Conservation (phyloP, 2,113 vertebrate genomes). For the Orcinus orca region DNA sequence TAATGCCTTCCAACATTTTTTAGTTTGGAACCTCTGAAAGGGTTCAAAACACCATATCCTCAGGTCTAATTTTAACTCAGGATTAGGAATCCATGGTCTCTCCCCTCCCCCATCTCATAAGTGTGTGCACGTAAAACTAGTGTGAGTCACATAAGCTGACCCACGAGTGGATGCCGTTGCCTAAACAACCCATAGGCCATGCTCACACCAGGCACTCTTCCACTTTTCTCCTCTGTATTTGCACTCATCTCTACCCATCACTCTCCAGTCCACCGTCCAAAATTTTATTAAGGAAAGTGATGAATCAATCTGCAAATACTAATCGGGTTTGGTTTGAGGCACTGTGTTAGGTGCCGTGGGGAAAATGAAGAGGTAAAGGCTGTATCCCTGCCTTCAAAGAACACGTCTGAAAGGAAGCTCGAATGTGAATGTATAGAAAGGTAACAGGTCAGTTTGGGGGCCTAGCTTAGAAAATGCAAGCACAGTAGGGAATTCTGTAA, state of each 20-base stretch:
- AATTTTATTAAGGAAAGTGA: neutral
- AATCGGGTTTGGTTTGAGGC: neutral
- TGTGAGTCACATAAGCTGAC: neutral
- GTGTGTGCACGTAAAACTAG: neutral
- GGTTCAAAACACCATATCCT: neutral
- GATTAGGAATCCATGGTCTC: neutral
- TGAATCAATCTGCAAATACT: neutral
- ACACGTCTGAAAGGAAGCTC: neutral
- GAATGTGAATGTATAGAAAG: neutral
- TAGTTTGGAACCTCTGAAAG: neutral
- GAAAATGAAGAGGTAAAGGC: neutral
- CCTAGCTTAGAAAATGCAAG: neutral
- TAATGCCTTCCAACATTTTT: neutral
- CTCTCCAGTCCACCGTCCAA: neutral
- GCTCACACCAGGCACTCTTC: too few relatives aligned
- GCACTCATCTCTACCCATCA: neutral
- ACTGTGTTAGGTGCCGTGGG: neutral
- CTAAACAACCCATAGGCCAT: neutral
- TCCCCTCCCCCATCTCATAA: neutral
- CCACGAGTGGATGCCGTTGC: accelerated
- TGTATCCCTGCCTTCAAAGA: neutral
- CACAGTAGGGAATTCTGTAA: neutral
- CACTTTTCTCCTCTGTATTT: neutral
- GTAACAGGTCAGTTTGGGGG: neutral
- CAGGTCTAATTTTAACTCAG: neutral